Conservation (phyloP, 2,113 vertebrate species). For the Lepus timidus region DNA sequence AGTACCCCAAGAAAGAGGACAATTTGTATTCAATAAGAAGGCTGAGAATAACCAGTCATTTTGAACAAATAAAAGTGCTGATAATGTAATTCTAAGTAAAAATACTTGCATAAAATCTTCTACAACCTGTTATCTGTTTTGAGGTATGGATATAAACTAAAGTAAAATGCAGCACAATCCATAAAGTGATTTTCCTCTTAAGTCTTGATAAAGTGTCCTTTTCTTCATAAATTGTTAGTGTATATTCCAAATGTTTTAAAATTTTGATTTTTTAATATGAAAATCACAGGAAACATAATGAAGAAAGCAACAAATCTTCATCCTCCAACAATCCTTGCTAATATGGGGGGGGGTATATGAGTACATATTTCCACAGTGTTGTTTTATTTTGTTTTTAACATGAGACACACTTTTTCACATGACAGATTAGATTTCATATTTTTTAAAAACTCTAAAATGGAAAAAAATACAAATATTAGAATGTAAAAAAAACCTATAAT, state of each 20-base stretch:
- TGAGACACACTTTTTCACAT: not conserved
- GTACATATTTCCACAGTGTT: not conserved
- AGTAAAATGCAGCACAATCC: not conserved
- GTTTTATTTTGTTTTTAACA: not conserved
- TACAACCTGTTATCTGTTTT: not conserved
- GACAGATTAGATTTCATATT: not conserved
- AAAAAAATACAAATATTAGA: not conserved
- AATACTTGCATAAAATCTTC: not conserved
- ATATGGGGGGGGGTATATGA: not conserved
- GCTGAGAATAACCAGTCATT: not conserved
- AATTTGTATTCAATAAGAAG: not conserved
- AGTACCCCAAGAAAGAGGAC: not conserved
- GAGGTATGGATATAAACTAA: not conserved
- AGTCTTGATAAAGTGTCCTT: not conserved
- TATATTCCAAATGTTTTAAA: not conserved
- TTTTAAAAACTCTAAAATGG: not conserved
- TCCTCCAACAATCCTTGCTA: not conserved
- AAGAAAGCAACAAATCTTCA: not conserved
- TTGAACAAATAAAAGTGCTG: not conserved
- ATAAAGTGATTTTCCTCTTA: not conserved
- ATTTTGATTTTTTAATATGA: not conserved
- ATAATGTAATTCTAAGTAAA: not conserved
- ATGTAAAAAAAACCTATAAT: not conserved
- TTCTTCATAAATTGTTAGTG: not conserved
- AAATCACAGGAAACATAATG: not conserved